Base-by-base conservation (phyloP, 2,888 invertebrate genomes). In the Xestia sexstrigata region DNA sequence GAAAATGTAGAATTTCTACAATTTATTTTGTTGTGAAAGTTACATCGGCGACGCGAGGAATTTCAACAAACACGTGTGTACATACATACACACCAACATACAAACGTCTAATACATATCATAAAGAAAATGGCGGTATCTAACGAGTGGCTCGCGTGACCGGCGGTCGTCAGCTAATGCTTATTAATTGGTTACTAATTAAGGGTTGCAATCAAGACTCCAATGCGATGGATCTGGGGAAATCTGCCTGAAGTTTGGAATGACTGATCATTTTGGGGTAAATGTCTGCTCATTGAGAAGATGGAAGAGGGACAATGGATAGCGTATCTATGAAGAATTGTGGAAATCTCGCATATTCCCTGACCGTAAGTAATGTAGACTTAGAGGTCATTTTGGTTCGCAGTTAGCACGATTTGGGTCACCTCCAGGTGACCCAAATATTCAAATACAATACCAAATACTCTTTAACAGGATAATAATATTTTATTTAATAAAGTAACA, bases 21-120 rank as follows among this genome's bases (percentile, higher is more conserved):
- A 70, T 82, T 76, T 71, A 75, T 85, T 81, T 81, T 75, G 52
- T 78, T 74, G 85, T 85, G 85, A 85, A 84, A 84, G 83, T 82
- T 72, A 67, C 55, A 63, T 23, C 26, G n/a, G 20, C 60, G 60
- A 45, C 71, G 74, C 63, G 78, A 72, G 69, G 78, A 82, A 84
- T 84, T 70, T 68, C 26, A 70, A 45, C 78, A 52, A 68, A 71
- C 73, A 83, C 58, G 47, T 68, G 26, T 60, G 30, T 30, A 45
- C 20, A 39, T 20, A 30, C 0, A 45, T 42, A 52, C n/a, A 60
- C 65, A 52, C 49, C 35, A 7, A 65, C 39, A 63, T 15, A 69
- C 35, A 45, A n/a, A 42, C 55, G 65, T 39, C 23, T 49, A 17
- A 55, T 35, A 82, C 47, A 49, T 70, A 60, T 49, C 42, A 62